These are phyloP conservation scores for Meliscaeva auricollis DNA, from an alignment of 2,888 invertebrate species.

Conservation along the genomic window DNA sequence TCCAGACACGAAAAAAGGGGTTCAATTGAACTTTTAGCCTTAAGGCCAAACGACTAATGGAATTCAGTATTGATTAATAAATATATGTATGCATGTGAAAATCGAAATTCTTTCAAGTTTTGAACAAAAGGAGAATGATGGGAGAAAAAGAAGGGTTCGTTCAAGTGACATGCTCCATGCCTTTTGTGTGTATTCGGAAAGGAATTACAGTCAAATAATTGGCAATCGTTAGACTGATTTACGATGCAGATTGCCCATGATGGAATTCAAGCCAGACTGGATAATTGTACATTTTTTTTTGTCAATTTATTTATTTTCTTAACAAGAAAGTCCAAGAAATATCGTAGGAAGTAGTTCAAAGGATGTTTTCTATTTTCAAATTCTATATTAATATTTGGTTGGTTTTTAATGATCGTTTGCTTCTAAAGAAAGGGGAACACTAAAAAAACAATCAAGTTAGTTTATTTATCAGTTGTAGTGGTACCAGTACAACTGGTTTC, in stretches of 20 bases:
- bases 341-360: too few species aligned
- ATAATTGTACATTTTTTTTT: background rate
- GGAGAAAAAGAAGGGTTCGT: too few species aligned
- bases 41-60: conserved; percentile 20
- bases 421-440: too few species aligned
- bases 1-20: background rate
- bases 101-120: conserved; percentile 13
- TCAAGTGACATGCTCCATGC: background rate
- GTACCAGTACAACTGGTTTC: too few species aligned
- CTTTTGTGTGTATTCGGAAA: conserved; percentile 3
- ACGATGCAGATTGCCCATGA: conserved; percentile 9
- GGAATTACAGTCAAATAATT: conserved; percentile 29
- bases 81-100: conserved; percentile 3
- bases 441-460: too few species aligned
- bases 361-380: too few species aligned
- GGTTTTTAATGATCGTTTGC: too few species aligned
- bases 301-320: too few species aligned
- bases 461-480: too few species aligned
- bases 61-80: conserved; percentile 35
- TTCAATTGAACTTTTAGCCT: background rate
- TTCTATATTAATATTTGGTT: too few species aligned
- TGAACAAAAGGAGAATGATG: background rate
- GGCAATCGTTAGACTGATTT: conserved; percentile 29
- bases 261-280: background rate
- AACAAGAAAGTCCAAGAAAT: too few species aligned